Conservation (phyloP, 2,888 invertebrate species). For the Drosophila paranaensis region DNA sequence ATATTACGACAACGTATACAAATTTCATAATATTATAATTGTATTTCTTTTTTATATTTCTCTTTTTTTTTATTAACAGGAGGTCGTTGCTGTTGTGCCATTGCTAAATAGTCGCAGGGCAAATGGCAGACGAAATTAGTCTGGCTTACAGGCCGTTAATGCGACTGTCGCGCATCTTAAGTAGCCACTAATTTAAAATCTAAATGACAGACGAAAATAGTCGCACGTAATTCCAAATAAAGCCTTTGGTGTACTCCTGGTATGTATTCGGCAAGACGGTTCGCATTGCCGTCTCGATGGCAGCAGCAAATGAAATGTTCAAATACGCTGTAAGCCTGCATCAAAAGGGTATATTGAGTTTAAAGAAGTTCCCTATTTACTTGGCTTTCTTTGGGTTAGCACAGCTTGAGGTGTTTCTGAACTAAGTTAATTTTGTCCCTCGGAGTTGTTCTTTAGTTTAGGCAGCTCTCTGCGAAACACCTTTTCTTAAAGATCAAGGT, state of each 20-base stretch:
- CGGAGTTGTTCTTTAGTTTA: background rate
- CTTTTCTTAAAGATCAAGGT: background rate
- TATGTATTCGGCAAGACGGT: too few relatives aligned
- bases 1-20: background rate
- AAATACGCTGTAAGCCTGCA: slow-evolving; percentile 4
- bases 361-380: background rate
- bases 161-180: slow-evolving; percentile 54
- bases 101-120: slow-evolving; percentile 1
- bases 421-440: background rate
- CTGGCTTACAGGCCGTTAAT: slow-evolving; percentile 34
- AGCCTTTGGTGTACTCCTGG: slow-evolving; percentile 25
- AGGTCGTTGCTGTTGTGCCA: background rate
- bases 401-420: background rate
- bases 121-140: slow-evolving; percentile 29
- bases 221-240: slow-evolving; percentile 36
- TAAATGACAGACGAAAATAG: slow-evolving; percentile 42
- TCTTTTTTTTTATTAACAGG: background rate
- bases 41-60: background rate
- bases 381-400: background rate
- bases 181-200: slow-evolving; percentile 72
- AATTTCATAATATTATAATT: background rate
- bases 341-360: slow-evolving; percentile 13
- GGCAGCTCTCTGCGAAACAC: background rate
- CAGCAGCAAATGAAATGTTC: slow-evolving; percentile 45
- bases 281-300: slow-evolving; percentile 47